Evolutionary conservation across 2,797 vertebrate genomes (phyloP).

Genomic region (Synanceia verrucosa): DNA sequence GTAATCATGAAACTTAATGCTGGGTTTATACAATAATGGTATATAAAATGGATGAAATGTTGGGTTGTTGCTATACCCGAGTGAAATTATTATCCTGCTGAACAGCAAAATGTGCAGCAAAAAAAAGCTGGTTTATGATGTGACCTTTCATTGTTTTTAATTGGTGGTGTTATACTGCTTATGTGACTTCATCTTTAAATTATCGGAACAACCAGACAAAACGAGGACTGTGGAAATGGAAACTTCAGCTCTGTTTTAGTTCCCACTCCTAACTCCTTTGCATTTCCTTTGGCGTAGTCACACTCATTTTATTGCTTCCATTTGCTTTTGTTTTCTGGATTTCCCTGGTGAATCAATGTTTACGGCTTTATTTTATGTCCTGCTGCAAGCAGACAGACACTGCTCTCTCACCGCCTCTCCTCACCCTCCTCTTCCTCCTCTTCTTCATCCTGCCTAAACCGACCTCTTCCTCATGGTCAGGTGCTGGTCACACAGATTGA

Average conservation of each 20-base stretch:
- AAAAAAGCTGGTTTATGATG: background rate
- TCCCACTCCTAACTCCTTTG: constrained; percentile 23
- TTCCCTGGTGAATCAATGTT: constrained; percentile 57
- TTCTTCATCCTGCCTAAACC: background rate
- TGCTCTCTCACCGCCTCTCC: constrained; percentile 26
- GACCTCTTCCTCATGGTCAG: background rate
- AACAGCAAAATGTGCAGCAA: background rate
- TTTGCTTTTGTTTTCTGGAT: constrained; percentile 71
- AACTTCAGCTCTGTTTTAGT: constrained; percentile 31
- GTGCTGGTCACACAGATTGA: constrained; percentile 5
- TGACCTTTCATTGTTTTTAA: constrained; percentile 21
- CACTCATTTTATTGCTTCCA: constrained; percentile 64
- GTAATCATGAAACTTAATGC: constrained; percentile 1
- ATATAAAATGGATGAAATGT: constrained; percentile 5
- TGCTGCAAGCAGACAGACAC: constrained; percentile 22
- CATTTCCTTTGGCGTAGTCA: constrained; percentile 43
- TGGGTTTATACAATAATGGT: constrained; percentile 1
- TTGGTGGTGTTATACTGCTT: background rate
- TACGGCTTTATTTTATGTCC: constrained; percentile 61
- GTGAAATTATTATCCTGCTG: background rate
- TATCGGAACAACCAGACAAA: background rate
- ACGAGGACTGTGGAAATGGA: constrained; percentile 2
- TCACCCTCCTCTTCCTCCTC: background rate
- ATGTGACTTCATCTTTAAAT: background rate
- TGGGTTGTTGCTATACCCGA: background rate